Evolutionary conservation across 2,113 vertebrate species (phyloP), one percentile per base, ranked within the genome.

Genomic region (Anguilla rostrata): DNA sequence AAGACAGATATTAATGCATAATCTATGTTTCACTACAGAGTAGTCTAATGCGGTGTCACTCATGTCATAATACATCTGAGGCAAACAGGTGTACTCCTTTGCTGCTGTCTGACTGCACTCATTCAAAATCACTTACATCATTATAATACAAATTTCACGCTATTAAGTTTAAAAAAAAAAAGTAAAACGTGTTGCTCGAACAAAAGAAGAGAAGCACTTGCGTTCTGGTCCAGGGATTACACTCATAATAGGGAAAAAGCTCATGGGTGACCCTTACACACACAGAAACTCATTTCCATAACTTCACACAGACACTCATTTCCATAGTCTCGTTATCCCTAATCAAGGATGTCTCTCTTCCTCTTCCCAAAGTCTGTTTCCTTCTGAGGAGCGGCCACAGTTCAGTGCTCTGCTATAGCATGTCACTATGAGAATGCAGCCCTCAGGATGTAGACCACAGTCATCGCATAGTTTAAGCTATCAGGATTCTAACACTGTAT

Each of bases 381-480:
- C 15, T 18, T 39, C 9, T 14, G 29, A 26, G 78, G 84, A 82
- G 53, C 29, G 2, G 53, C 20, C 46, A 85, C 49, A 85, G 15
- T 40, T 63, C 53, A 83, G 63, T 39, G 43, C 60, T 75, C 26
- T 83, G 85, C 29, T 26, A 71, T 20, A 26, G 63, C 63, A 63
- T 18, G 60, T 63, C 43, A 60, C 81, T 84, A 60, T 60, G 14
- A 60, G 53, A 82, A 87, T n/a, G 49, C 34, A 5, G 57, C 41
- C 46, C 12, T n/a, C 7, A 87, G 66, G 34, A 46, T 66, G 29
- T 40, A 60, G 15, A 43, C 60, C 56, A 79, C 75, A 86, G 85
- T 57, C 86, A 29, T 71, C 75, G n/a, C 12, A 75, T 12, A 75
- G 60, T 20, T 66, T 20, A 8, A 20, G 22, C 60, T 66, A 66